These are phyloP conservation scores for Drosophila pallidifrons DNA, from an alignment of 1,140 invertebrate genomes.

Conservation along the genomic window DNA sequence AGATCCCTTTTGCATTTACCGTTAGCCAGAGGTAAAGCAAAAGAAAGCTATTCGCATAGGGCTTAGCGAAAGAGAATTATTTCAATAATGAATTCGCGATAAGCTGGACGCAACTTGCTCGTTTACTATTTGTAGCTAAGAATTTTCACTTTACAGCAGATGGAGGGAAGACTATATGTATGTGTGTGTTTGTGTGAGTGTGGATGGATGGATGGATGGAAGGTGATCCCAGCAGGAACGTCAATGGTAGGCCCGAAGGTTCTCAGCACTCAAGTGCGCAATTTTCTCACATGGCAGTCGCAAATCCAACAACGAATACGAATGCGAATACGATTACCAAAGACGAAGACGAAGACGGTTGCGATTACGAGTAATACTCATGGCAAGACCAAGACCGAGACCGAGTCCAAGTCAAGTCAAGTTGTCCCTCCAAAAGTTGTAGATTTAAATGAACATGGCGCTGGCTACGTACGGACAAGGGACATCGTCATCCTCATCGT, in stretches of 20 bases:
- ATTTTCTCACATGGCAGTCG: constrained; percentile 77
- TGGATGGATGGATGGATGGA: neutral
- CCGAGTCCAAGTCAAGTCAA: constrained; percentile 59
- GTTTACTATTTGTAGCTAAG: constrained; percentile 51
- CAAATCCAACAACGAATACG: constrained; percentile 12
- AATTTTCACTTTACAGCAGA: constrained; percentile 29
- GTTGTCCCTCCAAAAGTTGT: constrained; percentile 83
- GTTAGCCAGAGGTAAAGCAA: constrained; percentile 42
- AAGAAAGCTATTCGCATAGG: constrained; percentile 22
- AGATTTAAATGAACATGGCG: constrained; percentile 83
- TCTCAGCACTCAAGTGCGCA: constrained; percentile 69
- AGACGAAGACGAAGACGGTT: too few species aligned
- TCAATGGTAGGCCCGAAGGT: constrained; percentile 57
- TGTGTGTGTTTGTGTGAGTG: neutral
- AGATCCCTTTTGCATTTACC: constrained; percentile 73
- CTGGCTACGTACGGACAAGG: constrained; percentile 44
- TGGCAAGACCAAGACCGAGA: constrained; percentile 11
- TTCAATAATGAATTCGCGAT: constrained; percentile 82
- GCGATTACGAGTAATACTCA: neutral
- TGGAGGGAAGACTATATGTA: too few species aligned
- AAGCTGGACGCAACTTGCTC: constrained; percentile 59
- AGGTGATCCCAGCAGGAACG: constrained; percentile 2
- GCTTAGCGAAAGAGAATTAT: constrained; percentile 61
- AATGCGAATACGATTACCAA: constrained; percentile 1
- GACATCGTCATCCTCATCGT: constrained; percentile 59